Evolutionary conservation across 2,888 invertebrate genomes (phyloP), one percentile per base, ranked within the genome.

Genomic region (Xestia xanthographa): DNA sequence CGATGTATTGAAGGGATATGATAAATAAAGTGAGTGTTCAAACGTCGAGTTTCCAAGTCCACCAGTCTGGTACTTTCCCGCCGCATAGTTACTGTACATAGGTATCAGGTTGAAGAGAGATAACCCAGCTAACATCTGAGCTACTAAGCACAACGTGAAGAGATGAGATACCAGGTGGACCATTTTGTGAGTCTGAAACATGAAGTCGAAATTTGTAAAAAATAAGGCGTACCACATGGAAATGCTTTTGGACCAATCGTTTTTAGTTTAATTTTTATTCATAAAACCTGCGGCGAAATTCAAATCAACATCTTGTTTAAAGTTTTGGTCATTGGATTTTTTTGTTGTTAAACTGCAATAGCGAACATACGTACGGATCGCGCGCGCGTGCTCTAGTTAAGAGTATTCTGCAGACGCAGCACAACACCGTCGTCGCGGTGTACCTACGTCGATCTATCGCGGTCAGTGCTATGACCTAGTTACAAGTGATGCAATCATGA

Each of bases 1-100:
- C 8, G 72, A 76, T 0, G 76, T 69, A 58, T 87, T 60, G 22
- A 87, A 87, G 1, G 87, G 87, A 66, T 85, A 81, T 1, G 71
- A 5, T 1, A 68, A 66, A 45, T 85, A 86, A 1, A 84, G 26
- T 9, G 87, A 74, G 9, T 80, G 86, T 66, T 87, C 82, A 41
- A 69, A 86, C 4, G 82, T 72, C 14, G 80, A 68, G 26, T 87
- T 85, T 48, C 60, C 66, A 0, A 56, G 12, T 4, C 65, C 73
- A 9, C 69, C 69, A 0, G 9, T 29, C 8, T 26, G 43, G 50
- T 81, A 80, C 20, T 22, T 77, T 48, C 82, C 80, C 3, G 72
- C 65, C 3, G 72, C 26, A 22, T 66, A 81, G 60, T 81, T 82
- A 20, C 0, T 77, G 43, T 81, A 80, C 82, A 80, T 81, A 17